Evolutionary conservation across 1,140 invertebrate genomes (phyloP).

Genomic region (Oncopodura yosiiana): DNA sequence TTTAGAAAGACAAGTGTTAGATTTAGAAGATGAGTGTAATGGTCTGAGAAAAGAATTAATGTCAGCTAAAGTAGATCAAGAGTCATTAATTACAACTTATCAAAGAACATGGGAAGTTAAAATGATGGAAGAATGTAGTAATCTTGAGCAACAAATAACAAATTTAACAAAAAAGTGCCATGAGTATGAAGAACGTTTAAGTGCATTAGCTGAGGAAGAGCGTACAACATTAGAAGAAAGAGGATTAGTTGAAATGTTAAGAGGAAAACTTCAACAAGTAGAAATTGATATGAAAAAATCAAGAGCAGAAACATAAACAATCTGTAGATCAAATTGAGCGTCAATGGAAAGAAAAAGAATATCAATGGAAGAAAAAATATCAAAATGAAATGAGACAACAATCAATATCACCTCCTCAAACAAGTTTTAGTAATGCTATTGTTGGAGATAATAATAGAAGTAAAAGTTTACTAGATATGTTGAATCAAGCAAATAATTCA

Average conservation of each 20-base stretch:
- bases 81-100: conserved; percentile 48
- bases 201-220: conserved; percentile 24
- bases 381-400: no score
- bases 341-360: conserved; percentile 10
- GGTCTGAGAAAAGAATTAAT: conserved; percentile 45
- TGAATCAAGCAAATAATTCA: conserved; percentile 2
- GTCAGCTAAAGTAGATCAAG: conserved; percentile 43
- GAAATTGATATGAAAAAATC: conserved; percentile 19
- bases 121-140: conserved; percentile 20
- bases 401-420: background rate
- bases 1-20: conserved; percentile 54
- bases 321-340: conserved; percentile 10
- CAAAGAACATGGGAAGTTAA: conserved; percentile 34
- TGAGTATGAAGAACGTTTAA: conserved; percentile 29
- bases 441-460: conserved; percentile 15
- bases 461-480: conserved; percentile 18
- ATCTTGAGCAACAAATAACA: conserved; percentile 26
- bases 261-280: conserved; percentile 12
- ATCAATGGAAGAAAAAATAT: background rate
- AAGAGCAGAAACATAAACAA: conserved; percentile 12
- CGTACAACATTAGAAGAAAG: conserved; percentile 16
- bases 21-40: conserved; percentile 57
- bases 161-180: conserved; percentile 28
- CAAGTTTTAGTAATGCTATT: background rate
- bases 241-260: conserved; percentile 12